phyloP scores from a whole-genome alignment of 2,888 invertebrate species.

The Actias luna region DNA sequence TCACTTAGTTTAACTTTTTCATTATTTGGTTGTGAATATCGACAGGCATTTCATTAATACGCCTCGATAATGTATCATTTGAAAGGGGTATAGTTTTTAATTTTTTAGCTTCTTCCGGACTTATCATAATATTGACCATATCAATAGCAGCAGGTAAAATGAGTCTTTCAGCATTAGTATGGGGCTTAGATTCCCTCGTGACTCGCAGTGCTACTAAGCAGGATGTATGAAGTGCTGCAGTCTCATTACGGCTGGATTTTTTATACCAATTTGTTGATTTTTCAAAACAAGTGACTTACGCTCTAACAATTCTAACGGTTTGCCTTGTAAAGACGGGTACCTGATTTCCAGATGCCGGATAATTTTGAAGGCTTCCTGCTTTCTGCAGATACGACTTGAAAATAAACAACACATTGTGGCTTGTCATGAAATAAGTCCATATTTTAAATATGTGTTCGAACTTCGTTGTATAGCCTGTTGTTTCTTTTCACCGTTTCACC shows the following conservation, averaged over 20 bases:
- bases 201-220: constrained; percentile 4
- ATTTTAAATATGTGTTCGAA: background rate
- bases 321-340: constrained; percentile 16
- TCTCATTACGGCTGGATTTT: constrained; percentile 16
- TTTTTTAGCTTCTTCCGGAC: constrained; percentile 16
- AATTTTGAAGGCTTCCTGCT: constrained; percentile 6
- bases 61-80: constrained; percentile 18
- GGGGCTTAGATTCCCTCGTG: too few relatives aligned
- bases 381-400: constrained; percentile 7
- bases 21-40: constrained; percentile 14
- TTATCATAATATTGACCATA: constrained; percentile 16
- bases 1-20: constrained; percentile 14
- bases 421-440: background rate
- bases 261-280: constrained; percentile 11
- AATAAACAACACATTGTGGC: constrained; percentile 15
- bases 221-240: constrained; percentile 10
- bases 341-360: constrained; percentile 11
- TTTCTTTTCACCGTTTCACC: constrained; percentile 7
- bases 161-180: constrained; percentile 3
- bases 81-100: constrained; percentile 14
- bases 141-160: constrained; percentile 14
- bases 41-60: constrained; percentile 16
- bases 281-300: constrained; percentile 17
- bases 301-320: constrained; percentile 18
- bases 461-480: background rate